phyloP scores from a whole-genome alignment of 2,113 vertebrate genomes.

The Uria lomvia region DNA sequence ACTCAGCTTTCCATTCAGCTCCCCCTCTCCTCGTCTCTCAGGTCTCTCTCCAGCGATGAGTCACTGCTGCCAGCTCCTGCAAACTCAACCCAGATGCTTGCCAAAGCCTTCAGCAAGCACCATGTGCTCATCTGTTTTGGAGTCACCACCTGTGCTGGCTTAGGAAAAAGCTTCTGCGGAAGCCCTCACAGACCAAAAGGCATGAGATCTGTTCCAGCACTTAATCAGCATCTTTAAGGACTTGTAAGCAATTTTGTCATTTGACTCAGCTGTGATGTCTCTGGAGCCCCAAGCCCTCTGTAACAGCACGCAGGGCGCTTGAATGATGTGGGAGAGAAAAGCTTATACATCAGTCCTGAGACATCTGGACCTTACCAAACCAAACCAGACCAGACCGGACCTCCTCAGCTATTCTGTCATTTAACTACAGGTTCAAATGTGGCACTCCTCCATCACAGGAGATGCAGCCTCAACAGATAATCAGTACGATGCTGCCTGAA shows the following conservation, averaged over 20 bases:
- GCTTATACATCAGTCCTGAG: neutral
- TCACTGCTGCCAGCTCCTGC: neutral
- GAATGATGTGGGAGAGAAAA: neutral
- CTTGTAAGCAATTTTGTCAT: neutral
- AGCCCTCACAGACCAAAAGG: neutral
- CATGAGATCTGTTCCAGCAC: neutral
- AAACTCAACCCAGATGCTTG: neutral
- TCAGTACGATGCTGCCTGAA: neutral
- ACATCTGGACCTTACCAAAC: neutral
- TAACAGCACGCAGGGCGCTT: neutral
- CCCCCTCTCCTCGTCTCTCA: no score
- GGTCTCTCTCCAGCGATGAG: neutral
- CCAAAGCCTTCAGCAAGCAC: neutral
- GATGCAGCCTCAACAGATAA: neutral
- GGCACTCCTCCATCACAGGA: neutral
- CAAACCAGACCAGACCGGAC: neutral
- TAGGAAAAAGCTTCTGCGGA: neutral
- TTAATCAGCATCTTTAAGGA: conserved; percentile 1
- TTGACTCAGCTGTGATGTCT: neutral
- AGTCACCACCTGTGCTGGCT: neutral
- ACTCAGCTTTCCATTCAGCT: neutral
- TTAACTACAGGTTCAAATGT: neutral
- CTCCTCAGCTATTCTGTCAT: neutral
- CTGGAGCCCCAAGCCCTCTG: neutral
- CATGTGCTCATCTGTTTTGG: neutral